Evolutionary conservation across 2,797 vertebrate genomes (phyloP), one percentile per base, ranked within the genome.

Genomic region (Cyprinella venusta): DNA sequence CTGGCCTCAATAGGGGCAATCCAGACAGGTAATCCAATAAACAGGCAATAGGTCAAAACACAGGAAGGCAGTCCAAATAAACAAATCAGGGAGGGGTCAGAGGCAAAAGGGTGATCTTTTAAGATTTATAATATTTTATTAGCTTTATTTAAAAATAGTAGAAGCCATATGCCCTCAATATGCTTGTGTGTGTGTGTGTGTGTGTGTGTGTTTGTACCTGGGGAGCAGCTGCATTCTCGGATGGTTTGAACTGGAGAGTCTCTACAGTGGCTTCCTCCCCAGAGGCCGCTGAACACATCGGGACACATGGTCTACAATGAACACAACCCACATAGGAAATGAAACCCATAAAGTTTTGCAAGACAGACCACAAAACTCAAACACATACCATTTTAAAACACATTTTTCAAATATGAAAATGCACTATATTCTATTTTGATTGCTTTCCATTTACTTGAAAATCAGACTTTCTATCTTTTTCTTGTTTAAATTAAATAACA

Each of bases 161-260:
- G 0, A 40, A 15, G 3, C 40, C 3, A 19, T 36, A 21, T 84
- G 18, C 52, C 16, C 76, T 42, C 59, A 52, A 79, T 68, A 54
- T 56, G 38, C 36, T 72, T 45, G 85, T 65, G 26, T 33, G 30
- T 30, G 36, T 72, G 36, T 82, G 71, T 76, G 48, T 18, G 2
- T 68, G 54, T 69, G 75, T 38, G 24, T 77, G 76, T 74, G 56
- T 79, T 83, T 86, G 8, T 92, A 99, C 98, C 98, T 96, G 94
- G 89, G 30, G 93, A 84, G 88, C 98, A 99, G 93, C 85, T 91
- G 89, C 98, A 99, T 54, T 96, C 93, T 89, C 97, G 94, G 87
- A 90, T 91, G 15, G 97, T 97, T 93, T 99, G 98, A 79, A 99
- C 94, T 2, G 96, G 96, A 88, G 97, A 99, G 92, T 99, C 98